Conservation (phyloP, 2,888 invertebrate species). For the Himalopsyche anomala region DNA sequence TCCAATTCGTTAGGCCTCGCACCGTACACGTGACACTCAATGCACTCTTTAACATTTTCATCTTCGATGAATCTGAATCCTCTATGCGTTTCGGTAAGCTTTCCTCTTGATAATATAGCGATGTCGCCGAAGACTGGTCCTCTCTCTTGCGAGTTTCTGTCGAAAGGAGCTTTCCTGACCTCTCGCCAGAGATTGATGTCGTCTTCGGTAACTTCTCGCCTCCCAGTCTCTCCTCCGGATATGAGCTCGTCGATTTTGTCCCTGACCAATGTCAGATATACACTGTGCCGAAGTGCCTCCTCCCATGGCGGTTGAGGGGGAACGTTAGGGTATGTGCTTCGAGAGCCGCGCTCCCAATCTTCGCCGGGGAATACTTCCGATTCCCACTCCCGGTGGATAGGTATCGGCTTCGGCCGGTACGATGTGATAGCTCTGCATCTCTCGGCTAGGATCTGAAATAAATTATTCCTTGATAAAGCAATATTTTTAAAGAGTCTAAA, state of each 20-base stretch:
- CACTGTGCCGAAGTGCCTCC: constrained; percentile 81
- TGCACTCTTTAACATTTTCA: constrained; percentile 66
- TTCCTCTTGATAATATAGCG: constrained; percentile 80
- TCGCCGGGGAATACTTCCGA: constrained; percentile 1
- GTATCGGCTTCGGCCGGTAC: constrained; percentile 74
- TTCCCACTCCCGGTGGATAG: constrained; percentile 67
- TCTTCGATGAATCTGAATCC: constrained; percentile 79
- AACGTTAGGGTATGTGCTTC: neutral
- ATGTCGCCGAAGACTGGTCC: constrained; percentile 80
- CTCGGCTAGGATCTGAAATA: constrained; percentile 1
- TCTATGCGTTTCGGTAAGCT: constrained; percentile 75
- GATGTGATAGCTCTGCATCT: constrained; percentile 60
- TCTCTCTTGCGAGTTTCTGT: constrained; percentile 69
- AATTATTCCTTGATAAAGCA: no score
- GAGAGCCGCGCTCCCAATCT: constrained; percentile 70
- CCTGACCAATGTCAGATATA: constrained; percentile 79
- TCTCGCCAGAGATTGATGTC: constrained; percentile 76
- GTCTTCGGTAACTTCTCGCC: constrained; percentile 43
- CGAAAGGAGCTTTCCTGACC: constrained; percentile 74
- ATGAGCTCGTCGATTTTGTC: constrained; percentile 77
- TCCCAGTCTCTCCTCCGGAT: constrained; percentile 67
- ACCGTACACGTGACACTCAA: constrained; percentile 64
- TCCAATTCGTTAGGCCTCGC: constrained; percentile 63
- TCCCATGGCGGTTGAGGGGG: constrained; percentile 77
- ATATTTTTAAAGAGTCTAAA: no score